Conservation (phyloP, 2,113 vertebrate species). For the Osmerus eperlanus region DNA sequence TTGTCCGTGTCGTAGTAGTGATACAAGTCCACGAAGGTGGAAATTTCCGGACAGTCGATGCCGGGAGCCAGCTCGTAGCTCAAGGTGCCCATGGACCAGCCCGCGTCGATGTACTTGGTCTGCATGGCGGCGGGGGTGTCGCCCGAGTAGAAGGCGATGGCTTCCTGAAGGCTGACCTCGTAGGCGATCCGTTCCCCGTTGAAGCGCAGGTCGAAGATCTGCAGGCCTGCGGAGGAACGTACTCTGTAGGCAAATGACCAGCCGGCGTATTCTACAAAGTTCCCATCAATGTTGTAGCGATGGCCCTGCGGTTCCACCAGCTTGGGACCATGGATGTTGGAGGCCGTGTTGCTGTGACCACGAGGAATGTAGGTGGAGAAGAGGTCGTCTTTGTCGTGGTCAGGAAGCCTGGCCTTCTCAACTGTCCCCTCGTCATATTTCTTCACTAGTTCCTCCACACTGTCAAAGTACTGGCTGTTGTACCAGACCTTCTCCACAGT, state of each 20-base stretch:
- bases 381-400: constrained; percentile 48
- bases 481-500: constrained; percentile 81
- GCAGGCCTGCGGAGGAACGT: constrained; percentile 81
- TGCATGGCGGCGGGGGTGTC: constrained; percentile 85
- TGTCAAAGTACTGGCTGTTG: constrained; percentile 79
- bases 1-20: constrained; percentile 80
- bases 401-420: constrained; percentile 51
- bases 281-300: constrained; percentile 73
- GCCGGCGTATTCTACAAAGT: constrained; percentile 78
- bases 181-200: constrained; percentile 82
- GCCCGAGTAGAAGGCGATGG: constrained; percentile 83
- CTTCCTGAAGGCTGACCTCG: constrained; percentile 89
- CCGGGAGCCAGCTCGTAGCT: constrained; percentile 80
- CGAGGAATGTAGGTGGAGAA: constrained; percentile 82
- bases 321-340: constrained; percentile 67
- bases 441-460: constrained; percentile 71
- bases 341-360: constrained; percentile 64
- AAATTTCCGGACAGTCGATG: constrained; percentile 83
- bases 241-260: constrained; percentile 87
- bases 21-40: constrained; percentile 79
- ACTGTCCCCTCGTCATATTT: constrained; percentile 68
- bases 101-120: constrained; percentile 85
- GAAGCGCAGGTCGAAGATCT: constrained; percentile 84
- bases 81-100: constrained; percentile 84
- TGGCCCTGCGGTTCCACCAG: constrained; percentile 78